These are phyloP conservation scores for Ceratothoa steindachneri DNA, from an alignment of 2,888 invertebrate species.

Conservation along the genomic window DNA sequence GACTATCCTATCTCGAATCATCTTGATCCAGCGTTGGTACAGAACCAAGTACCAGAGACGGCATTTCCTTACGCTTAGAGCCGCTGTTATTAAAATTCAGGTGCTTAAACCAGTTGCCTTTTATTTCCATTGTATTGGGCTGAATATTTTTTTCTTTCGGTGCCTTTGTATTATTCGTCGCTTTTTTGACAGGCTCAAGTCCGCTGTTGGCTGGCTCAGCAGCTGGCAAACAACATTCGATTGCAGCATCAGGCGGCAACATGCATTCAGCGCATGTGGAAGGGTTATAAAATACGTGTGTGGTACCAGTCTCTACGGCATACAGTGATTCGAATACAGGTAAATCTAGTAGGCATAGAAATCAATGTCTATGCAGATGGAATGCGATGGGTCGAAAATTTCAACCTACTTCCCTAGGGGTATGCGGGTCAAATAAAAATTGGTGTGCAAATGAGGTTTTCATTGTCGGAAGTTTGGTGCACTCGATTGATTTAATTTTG, in stretches of 20 bases:
- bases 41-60: conserved; percentile 73
- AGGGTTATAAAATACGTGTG: conserved; percentile 64
- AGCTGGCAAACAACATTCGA: conserved; percentile 53
- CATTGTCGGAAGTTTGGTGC: no score
- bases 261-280: conserved; percentile 75
- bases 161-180: background rate
- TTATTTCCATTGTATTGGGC: background rate
- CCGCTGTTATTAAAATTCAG: conserved; percentile 71
- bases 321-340: conserved; percentile 64
- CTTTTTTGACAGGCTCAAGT: conserved; percentile 60
- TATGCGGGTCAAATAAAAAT: background rate
- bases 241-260: conserved; percentile 55
- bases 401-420: background rate
- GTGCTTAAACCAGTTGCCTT: no score
- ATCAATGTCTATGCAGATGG: no score
- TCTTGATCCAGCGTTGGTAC: conserved; percentile 87
- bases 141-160: no score
- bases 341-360: no score
- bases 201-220: conserved; percentile 64
- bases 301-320: conserved; percentile 65
- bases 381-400: background rate
- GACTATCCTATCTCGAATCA: conserved; percentile 87
- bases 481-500: no score
- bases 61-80: conserved; percentile 68
- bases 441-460: background rate